These are phyloP conservation scores for Drosophila subsilvestris DNA, from an alignment of 2,888 invertebrate genomes.

Conservation along the genomic window DNA sequence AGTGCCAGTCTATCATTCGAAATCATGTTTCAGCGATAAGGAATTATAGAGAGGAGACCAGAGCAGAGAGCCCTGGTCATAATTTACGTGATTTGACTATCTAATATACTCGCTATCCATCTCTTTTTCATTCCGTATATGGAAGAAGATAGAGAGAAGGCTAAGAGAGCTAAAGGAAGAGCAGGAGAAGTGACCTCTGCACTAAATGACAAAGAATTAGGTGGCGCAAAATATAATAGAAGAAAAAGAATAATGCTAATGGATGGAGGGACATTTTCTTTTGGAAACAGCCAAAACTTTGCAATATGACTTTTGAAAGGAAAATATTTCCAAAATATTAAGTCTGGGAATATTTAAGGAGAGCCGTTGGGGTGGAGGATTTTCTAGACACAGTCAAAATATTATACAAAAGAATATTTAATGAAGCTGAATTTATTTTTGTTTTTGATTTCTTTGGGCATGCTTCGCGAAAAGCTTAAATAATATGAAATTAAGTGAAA, in stretches of 20 bases:
- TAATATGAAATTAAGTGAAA: not conserved
- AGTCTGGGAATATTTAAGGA: too few species aligned
- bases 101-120: slow-evolving; percentile 42
- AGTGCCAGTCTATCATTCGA: slow-evolving; percentile 74
- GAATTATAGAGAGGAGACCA: slow-evolving; percentile 65
- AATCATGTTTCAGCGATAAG: slow-evolving; percentile 77
- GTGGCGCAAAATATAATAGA: slow-evolving; percentile 11
- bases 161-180: slow-evolving; percentile 20
- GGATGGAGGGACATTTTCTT: not conserved
- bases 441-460: not conserved
- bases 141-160: slow-evolving; percentile 6
- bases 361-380: not conserved
- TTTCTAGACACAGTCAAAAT: not conserved
- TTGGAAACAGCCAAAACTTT: not conserved
- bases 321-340: not conserved
- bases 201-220: slow-evolving; percentile 37
- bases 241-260: not conserved
- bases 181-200: slow-evolving; percentile 20
- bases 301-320: not conserved
- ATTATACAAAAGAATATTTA: not conserved
- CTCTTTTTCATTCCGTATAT: slow-evolving; percentile 5
- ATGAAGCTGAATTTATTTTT: not conserved
- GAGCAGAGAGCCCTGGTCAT: slow-evolving; percentile 55
- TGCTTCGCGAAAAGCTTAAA: not conserved
- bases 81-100: slow-evolving; percentile 79